Conservation (phyloP, 2,888 invertebrate genomes). For the Germaria angustata region DNA sequence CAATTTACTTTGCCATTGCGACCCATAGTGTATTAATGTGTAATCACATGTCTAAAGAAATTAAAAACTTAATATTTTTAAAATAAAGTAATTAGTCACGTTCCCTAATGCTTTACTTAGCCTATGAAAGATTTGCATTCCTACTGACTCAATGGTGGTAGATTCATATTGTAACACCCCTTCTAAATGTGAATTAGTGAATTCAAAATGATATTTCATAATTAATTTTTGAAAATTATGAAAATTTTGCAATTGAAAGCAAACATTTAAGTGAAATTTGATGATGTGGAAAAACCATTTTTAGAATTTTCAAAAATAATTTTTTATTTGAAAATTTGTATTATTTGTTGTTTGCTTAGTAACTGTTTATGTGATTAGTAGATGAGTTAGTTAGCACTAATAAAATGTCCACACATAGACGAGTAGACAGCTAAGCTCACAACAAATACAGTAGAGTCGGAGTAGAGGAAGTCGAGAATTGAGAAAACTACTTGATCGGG, state of each 20-base stretch:
- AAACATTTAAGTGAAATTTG: neutral
- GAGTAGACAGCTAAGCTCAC: too few relatives aligned
- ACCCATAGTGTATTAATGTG: neutral
- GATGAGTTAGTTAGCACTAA: too few relatives aligned
- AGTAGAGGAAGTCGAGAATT: too few relatives aligned
- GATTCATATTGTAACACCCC: neutral
- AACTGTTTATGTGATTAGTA: too few relatives aligned
- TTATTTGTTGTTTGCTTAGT: too few relatives aligned
- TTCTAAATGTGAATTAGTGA: neutral
- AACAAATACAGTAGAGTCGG: too few relatives aligned
- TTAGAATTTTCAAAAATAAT: too few relatives aligned
- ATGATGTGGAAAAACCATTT: too few relatives aligned
- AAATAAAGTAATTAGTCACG: constrained; percentile 1
- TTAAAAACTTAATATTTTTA: neutral
- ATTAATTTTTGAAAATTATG: neutral
- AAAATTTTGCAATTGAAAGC: neutral
- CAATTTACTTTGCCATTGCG: too few relatives aligned
- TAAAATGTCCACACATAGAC: too few relatives aligned
- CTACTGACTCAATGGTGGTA: neutral
- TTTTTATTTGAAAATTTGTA: too few relatives aligned
- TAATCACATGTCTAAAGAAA: neutral
- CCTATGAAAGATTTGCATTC: neutral
- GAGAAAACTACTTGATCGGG: too few relatives aligned
- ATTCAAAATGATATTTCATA: neutral
- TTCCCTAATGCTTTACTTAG: neutral